phyloP scores from a whole-genome alignment of 53 echinoderm and acorn worm species.

The Paracentrotus lividus region DNA sequence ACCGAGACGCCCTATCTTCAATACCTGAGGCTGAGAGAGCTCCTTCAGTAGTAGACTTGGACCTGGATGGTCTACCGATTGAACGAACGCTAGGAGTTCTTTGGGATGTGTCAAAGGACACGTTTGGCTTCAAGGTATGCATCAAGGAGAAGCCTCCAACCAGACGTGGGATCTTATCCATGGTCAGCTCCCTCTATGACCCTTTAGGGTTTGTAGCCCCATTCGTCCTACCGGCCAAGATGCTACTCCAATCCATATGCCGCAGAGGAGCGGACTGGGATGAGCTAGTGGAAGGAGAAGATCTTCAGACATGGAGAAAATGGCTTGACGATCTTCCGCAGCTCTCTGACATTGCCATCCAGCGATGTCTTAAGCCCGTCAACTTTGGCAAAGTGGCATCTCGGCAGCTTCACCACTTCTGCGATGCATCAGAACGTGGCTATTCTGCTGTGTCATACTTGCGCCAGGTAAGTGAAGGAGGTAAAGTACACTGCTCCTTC shows the following conservation, averaged over 20 bases:
- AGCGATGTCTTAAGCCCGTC: constrained; percentile 67
- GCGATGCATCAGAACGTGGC: constrained; percentile 76
- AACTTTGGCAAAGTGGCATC: constrained; percentile 36
- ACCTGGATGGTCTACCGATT: constrained; percentile 70
- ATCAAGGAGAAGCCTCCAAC: constrained; percentile 67
- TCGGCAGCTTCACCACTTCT: constrained; percentile 78
- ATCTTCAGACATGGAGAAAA: constrained; percentile 59
- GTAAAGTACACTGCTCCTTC: constrained; percentile 59
- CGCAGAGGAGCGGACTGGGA: constrained; percentile 67
- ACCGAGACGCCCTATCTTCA: constrained; percentile 54
- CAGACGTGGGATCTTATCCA: constrained; percentile 73
- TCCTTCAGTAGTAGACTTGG: constrained; percentile 67
- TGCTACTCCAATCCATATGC: constrained; percentile 72
- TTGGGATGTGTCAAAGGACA: constrained; percentile 73
- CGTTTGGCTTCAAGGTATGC: constrained; percentile 68
- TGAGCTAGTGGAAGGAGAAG: constrained; percentile 58
- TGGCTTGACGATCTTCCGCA: constrained; percentile 62
- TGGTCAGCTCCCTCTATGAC: constrained; percentile 75
- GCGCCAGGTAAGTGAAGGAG: not conserved
- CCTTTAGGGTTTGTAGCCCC: constrained; percentile 79
- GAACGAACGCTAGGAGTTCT: constrained; percentile 72
- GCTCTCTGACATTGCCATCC: not conserved
- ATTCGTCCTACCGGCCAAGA: constrained; percentile 72
- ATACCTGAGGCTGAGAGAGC: constrained; percentile 78
- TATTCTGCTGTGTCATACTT: constrained; percentile 74